These are phyloP conservation scores for Entomobrya proxima DNA, from an alignment of 2,888 invertebrate genomes.

Conservation along the genomic window DNA sequence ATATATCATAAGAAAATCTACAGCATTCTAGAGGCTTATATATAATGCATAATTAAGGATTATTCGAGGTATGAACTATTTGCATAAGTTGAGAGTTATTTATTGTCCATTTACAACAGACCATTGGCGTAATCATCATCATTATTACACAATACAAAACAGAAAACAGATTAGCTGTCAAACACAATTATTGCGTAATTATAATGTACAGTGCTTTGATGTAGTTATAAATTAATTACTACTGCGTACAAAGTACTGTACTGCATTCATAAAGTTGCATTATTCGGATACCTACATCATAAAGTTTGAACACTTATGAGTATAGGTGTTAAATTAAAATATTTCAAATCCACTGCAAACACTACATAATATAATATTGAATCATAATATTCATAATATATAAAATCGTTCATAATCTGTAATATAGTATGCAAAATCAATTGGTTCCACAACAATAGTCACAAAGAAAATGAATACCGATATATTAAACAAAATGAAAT, in stretches of 20 bases:
- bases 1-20: not conserved
- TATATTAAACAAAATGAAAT: not conserved
- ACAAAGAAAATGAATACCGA: not conserved
- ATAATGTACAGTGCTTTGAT: not conserved
- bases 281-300: too few species aligned
- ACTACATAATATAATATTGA: too few species aligned
- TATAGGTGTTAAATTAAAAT: too few species aligned
- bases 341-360: too few species aligned
- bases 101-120: slow-evolving; percentile 27
- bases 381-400: too few species aligned
- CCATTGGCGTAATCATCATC: not conserved
- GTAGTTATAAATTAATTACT: slow-evolving; percentile 15
- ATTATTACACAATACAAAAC: not conserved
- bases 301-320: too few species aligned
- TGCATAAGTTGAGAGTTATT: slow-evolving; percentile 12
- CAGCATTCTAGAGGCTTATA: not conserved
- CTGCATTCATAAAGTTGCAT: too few species aligned
- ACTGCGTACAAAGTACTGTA: not conserved
- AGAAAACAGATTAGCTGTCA: slow-evolving; percentile 9
- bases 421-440: too few species aligned
- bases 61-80: too few species aligned
- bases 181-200: not conserved
- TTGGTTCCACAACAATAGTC: too few species aligned
- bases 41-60: not conserved
- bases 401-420: too few species aligned